Percentiles rank a stretch among this genome's conserved stretches.
Evolutionary conservation across 2,113 vertebrate genomes (phyloP).

Genomic region (Edolisoma coerulescens): DNA sequence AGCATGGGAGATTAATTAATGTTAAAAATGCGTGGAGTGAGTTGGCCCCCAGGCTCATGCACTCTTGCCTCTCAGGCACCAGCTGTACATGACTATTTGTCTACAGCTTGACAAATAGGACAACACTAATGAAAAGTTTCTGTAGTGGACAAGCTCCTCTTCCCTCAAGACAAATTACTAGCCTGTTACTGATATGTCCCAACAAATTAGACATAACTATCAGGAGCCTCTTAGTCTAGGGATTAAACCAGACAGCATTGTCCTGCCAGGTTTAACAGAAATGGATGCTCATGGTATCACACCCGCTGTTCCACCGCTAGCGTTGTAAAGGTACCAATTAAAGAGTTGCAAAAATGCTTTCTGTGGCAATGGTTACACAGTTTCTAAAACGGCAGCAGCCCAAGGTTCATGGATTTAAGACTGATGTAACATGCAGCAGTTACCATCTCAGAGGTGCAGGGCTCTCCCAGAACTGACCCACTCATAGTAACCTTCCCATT

Average conservation of each 20-base stretch:
- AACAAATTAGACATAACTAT: not conserved
- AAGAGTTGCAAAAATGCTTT: not conserved
- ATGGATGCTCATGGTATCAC: not conserved
- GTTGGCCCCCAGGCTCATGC: not conserved
- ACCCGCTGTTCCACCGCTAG: not conserved
- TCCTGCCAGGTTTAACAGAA: not conserved
- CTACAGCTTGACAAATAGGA: not conserved
- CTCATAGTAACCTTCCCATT: not conserved
- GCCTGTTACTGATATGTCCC: not conserved
- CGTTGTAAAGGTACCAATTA: not conserved
- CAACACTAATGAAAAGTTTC: not conserved
- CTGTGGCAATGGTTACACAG: not conserved
- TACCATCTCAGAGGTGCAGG: not conserved
- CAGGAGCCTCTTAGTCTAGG: not conserved
- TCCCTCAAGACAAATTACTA: not conserved
- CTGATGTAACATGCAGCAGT: not conserved
- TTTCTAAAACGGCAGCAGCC: not conserved
- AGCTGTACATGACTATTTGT: not conserved
- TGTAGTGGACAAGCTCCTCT: not conserved
- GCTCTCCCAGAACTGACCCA: fast-evolving
- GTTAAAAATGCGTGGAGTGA: not conserved
- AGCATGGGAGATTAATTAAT: constrained; percentile 10
- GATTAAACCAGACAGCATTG: not conserved
- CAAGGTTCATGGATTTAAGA: not conserved
- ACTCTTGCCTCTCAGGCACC: not conserved